phyloP scores from a whole-genome alignment of 1,140 invertebrate species.

The Drosophila hydei region DNA sequence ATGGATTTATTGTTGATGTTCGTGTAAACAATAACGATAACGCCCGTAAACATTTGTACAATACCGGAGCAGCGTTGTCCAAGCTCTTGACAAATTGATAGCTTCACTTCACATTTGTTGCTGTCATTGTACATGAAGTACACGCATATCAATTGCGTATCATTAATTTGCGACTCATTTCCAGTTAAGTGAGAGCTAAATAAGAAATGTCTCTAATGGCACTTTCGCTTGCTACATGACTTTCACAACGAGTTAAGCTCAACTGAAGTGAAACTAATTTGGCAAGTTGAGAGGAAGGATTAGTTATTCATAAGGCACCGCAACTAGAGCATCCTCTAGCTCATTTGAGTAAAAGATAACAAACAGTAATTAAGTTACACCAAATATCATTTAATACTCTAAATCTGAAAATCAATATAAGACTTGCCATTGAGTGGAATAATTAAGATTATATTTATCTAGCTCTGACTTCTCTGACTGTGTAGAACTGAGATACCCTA shows the following conservation, averaged over 20 bases:
- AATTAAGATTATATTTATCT: no score
- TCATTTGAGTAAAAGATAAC: not conserved
- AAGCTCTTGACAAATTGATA: slow-evolving; percentile 11
- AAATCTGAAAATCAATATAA: not conserved
- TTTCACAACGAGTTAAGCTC: not conserved
- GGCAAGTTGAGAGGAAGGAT: not conserved
- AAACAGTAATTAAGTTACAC: not conserved
- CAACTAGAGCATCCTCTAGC: not conserved
- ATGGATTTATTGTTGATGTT: slow-evolving; percentile 50
- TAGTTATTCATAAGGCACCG: not conserved
- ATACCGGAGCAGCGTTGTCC: slow-evolving; percentile 18
- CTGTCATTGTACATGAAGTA: slow-evolving; percentile 16
- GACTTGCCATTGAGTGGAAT: not conserved
- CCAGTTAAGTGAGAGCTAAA: not conserved
- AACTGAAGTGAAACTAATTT: not conserved
- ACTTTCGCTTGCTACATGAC: no score
- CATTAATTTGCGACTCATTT: slow-evolving; percentile 4
- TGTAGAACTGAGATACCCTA: not conserved
- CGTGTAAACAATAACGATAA: slow-evolving; percentile 72
- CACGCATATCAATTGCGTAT: slow-evolving; percentile 3
- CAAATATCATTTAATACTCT: not conserved
- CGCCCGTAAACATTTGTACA: slow-evolving; percentile 60
- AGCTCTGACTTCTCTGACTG: no score
- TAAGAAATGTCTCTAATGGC: slow-evolving; percentile 6
- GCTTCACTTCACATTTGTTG: slow-evolving; percentile 19